Evolutionary conservation across 1,140 invertebrate genomes (phyloP).

Genomic region (Araneus ventricosus): DNA sequence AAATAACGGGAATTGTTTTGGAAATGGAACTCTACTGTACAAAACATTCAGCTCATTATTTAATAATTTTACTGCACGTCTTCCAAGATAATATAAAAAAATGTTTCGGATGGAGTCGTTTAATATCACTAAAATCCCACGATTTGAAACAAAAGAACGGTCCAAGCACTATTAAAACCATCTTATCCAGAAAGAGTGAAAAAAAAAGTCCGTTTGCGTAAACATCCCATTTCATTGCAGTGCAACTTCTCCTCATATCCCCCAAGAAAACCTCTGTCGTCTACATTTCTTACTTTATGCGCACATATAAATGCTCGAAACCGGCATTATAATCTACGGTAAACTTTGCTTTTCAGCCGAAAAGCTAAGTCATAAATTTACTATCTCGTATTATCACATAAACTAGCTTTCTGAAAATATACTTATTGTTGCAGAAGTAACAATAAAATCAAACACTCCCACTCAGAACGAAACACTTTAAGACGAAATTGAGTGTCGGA

Average conservation of each 20-base stretch:
- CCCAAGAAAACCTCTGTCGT: background rate
- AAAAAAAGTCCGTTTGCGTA: background rate
- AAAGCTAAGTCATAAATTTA: constrained; percentile 41
- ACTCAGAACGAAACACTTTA: background rate
- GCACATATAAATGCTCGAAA: background rate
- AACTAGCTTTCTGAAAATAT: background rate
- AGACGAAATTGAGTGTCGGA: background rate
- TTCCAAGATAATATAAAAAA: too few relatives aligned
- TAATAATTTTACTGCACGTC: too few relatives aligned
- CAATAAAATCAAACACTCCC: constrained; percentile 12
- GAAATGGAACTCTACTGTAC: too few relatives aligned
- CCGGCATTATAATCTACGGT: background rate
- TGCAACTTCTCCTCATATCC: background rate
- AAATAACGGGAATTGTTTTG: too few relatives aligned
- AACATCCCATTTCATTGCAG: background rate
- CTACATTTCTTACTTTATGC: background rate
- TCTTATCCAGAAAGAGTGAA: too few relatives aligned
- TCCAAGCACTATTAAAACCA: too few relatives aligned
- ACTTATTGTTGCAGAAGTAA: background rate
- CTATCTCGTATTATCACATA: constrained; percentile 5
- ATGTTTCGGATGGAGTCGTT: too few relatives aligned
- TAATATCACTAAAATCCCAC: too few relatives aligned
- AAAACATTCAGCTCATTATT: too few relatives aligned
- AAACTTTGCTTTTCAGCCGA: background rate
- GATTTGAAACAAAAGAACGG: too few relatives aligned